A percentile compares a stretch with the other conserved stretches of the same genome.
These are phyloP conservation scores for Novumbra hubbsi DNA, from an alignment of 2,797 vertebrate genomes.

Conservation along the genomic window DNA sequence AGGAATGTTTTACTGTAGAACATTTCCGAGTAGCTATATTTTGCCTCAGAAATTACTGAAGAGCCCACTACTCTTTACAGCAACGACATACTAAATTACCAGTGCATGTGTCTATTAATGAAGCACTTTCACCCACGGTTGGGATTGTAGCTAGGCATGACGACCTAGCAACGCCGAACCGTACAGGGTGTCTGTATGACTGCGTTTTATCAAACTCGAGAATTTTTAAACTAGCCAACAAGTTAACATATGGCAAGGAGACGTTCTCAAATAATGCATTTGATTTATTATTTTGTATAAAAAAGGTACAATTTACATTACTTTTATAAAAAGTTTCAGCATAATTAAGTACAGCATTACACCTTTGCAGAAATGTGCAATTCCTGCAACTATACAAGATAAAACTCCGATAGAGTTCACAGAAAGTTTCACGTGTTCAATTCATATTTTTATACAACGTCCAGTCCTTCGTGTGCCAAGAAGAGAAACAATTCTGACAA, in stretches of 20 bases:
- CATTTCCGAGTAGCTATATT: no score
- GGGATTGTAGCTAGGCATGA: background rate
- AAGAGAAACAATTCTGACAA: slow-evolving; percentile 82
- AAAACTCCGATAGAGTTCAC: slow-evolving; percentile 84
- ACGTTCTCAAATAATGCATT: slow-evolving; percentile 86
- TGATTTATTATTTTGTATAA: slow-evolving; percentile 97
- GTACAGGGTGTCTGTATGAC: background rate
- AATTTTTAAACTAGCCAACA: background rate
- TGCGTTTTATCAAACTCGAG: background rate
- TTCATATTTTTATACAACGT: slow-evolving; percentile 71
- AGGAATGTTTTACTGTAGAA: background rate
- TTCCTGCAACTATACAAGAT: slow-evolving; percentile 97
- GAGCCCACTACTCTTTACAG: background rate
- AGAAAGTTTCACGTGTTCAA: slow-evolving; percentile 82
- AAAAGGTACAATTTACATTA: slow-evolving; percentile 99
- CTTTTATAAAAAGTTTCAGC: slow-evolving; percentile 99
- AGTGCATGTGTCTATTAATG: background rate
- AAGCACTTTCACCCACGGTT: slow-evolving; percentile 27
- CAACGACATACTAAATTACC: background rate
- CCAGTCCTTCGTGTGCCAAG: slow-evolving; percentile 90
- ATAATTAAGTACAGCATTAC: slow-evolving; percentile 98
- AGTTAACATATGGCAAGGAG: slow-evolving; percentile 39
- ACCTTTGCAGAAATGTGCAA: slow-evolving; percentile 90
- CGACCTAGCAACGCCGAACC: background rate
- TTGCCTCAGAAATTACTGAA: background rate